Evolutionary conservation across 1,140 invertebrate species (phyloP), one percentile per base, ranked within the genome.

Genomic region (Oedothorax gibbosus): DNA sequence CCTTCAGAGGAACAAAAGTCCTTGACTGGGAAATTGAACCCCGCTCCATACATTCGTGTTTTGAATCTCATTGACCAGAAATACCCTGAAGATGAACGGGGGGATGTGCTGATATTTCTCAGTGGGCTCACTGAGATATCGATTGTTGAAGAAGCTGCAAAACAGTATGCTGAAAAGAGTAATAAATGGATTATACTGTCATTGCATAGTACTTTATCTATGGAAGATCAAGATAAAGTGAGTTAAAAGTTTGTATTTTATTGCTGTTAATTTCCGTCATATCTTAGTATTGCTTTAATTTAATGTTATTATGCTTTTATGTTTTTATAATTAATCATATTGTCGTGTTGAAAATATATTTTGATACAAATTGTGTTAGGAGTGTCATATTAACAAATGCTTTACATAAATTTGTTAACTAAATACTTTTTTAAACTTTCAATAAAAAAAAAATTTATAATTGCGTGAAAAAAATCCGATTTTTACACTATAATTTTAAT

Each of bases 41-140:
- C 97, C 6, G 94, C 94, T 81, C 98, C 98, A 0, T 99, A 97
- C 88, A 91, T 99, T 7, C 93, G 96, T 89, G 95, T 99, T 85
- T 92, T 99, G 90, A 95, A 97, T 89, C 91, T 96, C 79, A 98
- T 99, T 88, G 88, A 88, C 65, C 85, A 87, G 73, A 89, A 90
- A 87, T 90, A 92, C 90, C 90, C 90, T 93, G 93, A 90, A 68
- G 92, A 93, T 78, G 97, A 99, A 91, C 93, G 97, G 88, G 98
- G 98, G 0, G 98, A 99, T 92, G 91, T 99, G 7, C 91, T 99
- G 7, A 96, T 99, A 87, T 99, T 99, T 91, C 91, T 99, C 85
- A 98, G 97, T 89, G 98, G 98, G 20, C 95, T 98, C 88, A 95
- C 94, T 89, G 98, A 99, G 91, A 99, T 99, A 86, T 95, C 95